Evolutionary conservation across 1,140 invertebrate genomes (phyloP).

Genomic region (Frieseomelitta varia): DNA sequence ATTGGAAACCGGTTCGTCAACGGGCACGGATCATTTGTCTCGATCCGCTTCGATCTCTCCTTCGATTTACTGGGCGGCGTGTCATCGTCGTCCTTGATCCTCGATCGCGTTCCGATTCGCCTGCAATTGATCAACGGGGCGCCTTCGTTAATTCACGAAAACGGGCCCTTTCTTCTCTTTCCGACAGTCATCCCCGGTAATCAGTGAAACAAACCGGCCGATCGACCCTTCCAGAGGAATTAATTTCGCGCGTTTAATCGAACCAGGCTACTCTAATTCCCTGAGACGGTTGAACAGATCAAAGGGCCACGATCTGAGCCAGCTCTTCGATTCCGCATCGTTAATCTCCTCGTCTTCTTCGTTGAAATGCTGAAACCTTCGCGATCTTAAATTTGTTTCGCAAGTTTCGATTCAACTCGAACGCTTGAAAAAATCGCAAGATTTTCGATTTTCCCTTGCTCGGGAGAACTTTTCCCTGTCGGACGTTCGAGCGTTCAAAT

Average conservation of each 20-base stretch:
- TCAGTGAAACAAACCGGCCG: not conserved
- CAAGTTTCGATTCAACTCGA: too few relatives aligned
- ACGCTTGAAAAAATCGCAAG: too few relatives aligned
- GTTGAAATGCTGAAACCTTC: too few relatives aligned
- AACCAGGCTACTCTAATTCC: not conserved
- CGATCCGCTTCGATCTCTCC: conserved; percentile 58
- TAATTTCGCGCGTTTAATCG: conserved; percentile 35
- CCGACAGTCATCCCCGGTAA: conserved; percentile 20
- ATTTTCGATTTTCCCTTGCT: too few relatives aligned
- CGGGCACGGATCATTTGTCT: conserved; percentile 68
- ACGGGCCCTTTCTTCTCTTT: not conserved
- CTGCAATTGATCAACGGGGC: conserved; percentile 59
- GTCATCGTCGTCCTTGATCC: conserved; percentile 70
- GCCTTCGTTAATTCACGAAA: conserved; percentile 64
- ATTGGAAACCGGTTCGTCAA: conserved; percentile 69
- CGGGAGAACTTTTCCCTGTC: too few relatives aligned
- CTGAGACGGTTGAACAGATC: not conserved
- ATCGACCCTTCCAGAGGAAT: not conserved
- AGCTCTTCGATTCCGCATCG: not conserved
- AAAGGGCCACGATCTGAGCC: not conserved
- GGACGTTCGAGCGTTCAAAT: too few relatives aligned
- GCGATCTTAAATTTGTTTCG: too few relatives aligned
- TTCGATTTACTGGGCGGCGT: conserved; percentile 37
- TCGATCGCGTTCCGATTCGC: conserved; percentile 67
- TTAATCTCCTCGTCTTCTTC: not conserved